Evolutionary conservation across 2,797 vertebrate genomes (phyloP).

Genomic region (Sebastiscus tertius): DNA sequence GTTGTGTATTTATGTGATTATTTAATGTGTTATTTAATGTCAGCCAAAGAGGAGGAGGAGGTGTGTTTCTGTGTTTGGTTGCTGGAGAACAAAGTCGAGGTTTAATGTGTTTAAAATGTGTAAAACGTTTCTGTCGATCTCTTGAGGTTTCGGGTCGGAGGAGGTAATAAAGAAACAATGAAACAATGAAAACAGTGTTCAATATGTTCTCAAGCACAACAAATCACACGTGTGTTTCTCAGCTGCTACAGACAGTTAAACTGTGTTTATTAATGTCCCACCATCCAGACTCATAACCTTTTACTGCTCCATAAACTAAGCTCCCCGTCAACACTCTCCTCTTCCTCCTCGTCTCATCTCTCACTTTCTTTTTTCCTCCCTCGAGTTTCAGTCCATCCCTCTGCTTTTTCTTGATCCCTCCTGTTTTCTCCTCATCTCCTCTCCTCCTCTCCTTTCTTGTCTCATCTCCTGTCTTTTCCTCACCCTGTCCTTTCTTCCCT

Average conservation of each 20-base stretch:
- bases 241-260: neutral
- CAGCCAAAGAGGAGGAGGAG: conserved; percentile 18
- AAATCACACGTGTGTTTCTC: neutral
- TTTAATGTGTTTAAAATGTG: conserved; percentile 4
- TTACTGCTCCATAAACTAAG: conserved; percentile 50
- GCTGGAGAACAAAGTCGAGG: conserved; percentile 20
- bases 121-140: neutral
- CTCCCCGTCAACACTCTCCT: conserved; percentile 19
- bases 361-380: neutral
- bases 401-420: neutral
- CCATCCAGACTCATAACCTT: conserved; percentile 34
- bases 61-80: conserved; percentile 4
- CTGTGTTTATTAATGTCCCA: neutral
- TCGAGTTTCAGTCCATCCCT: neutral
- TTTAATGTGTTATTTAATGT: conserved; percentile 61
- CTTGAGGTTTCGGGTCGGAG: neutral
- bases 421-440: neutral
- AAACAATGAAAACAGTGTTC: conserved; percentile 13
- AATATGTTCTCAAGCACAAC: conserved; percentile 15
- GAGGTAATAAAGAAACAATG: conserved; percentile 1
- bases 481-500: neutral
- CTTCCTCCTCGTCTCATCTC: neutral
- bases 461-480: neutral
- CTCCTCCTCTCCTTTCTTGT: neutral
- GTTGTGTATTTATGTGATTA: conserved; percentile 59